Conservation (phyloP, 2,113 vertebrate species). For the Ranitomeya imitator region DNA sequence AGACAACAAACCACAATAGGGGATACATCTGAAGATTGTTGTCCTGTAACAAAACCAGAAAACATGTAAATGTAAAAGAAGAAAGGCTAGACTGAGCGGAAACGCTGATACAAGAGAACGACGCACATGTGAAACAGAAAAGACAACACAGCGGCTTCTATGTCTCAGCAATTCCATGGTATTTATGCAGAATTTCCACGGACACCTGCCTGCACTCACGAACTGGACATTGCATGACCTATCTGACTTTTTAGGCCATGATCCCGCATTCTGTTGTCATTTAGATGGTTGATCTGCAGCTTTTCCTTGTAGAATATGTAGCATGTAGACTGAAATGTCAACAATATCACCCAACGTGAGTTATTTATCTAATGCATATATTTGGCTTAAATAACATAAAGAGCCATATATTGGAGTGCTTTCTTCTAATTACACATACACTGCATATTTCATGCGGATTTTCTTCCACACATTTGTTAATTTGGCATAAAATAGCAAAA, state of each 20-base stretch:
- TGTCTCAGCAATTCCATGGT: background rate
- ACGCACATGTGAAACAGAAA: background rate
- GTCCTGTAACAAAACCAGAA: background rate
- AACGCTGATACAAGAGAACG: background rate
- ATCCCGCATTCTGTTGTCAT: too few relatives aligned
- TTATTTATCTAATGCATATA: too few relatives aligned
- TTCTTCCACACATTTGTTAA: too few relatives aligned
- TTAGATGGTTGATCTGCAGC: too few relatives aligned
- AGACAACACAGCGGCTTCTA: background rate
- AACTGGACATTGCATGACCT: background rate
- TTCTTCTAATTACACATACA: too few relatives aligned
- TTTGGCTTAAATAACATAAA: too few relatives aligned
- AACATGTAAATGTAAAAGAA: background rate
- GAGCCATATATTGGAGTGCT: too few relatives aligned
- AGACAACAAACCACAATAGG: conserved; percentile 25
- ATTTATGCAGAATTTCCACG: background rate
- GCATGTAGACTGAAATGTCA: too few relatives aligned
- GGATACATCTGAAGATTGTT: background rate
- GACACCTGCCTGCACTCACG: background rate
- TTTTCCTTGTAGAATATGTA: too few relatives aligned
- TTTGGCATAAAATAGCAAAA: too few relatives aligned
- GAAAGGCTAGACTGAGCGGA: background rate
- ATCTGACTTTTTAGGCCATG: background rate
- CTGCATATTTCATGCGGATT: too few relatives aligned
- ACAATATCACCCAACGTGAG: too few relatives aligned